Percentiles rank a stretch among this genome's conserved stretches.
phyloP scores from a whole-genome alignment of 2,113 vertebrate species.

The Helogale parvula region DNA sequence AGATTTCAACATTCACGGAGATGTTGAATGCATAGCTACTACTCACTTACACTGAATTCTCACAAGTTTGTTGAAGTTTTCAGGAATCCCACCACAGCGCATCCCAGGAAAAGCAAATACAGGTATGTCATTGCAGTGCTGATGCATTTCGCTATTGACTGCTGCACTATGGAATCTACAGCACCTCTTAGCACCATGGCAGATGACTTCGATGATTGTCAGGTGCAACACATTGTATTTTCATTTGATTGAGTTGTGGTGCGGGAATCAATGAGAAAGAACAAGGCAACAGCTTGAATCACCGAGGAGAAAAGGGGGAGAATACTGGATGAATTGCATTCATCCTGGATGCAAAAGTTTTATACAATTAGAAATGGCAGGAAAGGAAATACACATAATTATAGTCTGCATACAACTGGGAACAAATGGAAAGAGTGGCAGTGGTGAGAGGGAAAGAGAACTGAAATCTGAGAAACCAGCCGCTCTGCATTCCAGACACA shows the following conservation, averaged over 20 bases:
- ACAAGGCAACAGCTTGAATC: conserved; percentile 52
- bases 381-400: conserved; percentile 70
- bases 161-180: conserved; percentile 30
- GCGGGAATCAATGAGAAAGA: conserved; percentile 73
- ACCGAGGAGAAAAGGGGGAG: conserved; percentile 12
- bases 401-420: background rate
- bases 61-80: background rate
- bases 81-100: background rate
- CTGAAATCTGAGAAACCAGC: conserved; percentile 65
- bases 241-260: conserved; percentile 61
- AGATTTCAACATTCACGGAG: background rate
- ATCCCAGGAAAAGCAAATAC: conserved; percentile 45
- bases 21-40: background rate
- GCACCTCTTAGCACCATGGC: conserved; percentile 7
- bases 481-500: conserved; percentile 81
- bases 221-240: conserved; percentile 65
- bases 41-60: background rate
- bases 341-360: conserved; percentile 43
- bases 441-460: conserved; percentile 53
- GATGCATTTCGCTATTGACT: conserved; percentile 52
- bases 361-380: conserved; percentile 47
- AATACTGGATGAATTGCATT: conserved; percentile 34
- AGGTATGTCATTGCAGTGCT: background rate
- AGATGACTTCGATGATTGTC: conserved; percentile 48
- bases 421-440: conserved; percentile 48